Evolutionary conservation across 1,140 invertebrate species (phyloP).

Genomic region (Drosophila busckii): DNA sequence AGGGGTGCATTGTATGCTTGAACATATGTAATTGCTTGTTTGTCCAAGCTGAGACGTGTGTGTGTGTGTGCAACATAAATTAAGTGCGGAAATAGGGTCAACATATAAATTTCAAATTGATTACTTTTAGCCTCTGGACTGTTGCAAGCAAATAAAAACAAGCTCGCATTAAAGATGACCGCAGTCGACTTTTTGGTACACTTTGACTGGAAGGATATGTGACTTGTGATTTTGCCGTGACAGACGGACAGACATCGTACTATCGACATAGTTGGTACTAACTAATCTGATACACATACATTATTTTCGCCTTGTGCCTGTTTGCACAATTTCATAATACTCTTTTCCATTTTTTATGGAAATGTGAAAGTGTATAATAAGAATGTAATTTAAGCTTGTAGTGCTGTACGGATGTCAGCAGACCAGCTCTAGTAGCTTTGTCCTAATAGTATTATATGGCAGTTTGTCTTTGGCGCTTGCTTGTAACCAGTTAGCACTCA

Average conservation of each 20-base stretch:
- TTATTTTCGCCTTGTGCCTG: too few species aligned
- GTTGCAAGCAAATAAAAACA: constrained; percentile 22
- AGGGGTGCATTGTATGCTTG: too few species aligned
- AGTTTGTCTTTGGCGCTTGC: background rate
- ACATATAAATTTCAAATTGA: constrained; percentile 42
- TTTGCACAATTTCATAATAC: too few species aligned
- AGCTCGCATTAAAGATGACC: too few species aligned
- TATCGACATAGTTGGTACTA: too few species aligned
- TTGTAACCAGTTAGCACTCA: background rate
- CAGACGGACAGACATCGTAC: too few species aligned
- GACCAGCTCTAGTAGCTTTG: background rate
- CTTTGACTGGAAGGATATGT: too few species aligned
- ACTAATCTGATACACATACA: too few species aligned
- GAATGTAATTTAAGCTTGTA: background rate
- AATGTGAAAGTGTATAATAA: too few species aligned
- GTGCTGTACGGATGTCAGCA: background rate
- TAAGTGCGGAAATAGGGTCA: constrained; percentile 38
- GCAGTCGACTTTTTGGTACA: too few species aligned
- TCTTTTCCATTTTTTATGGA: too few species aligned
- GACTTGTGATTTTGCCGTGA: too few species aligned
- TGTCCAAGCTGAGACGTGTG: background rate
- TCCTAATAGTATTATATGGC: background rate
- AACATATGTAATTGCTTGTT: constrained; percentile 22
- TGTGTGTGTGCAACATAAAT: constrained; percentile 26
- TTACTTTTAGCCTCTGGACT: constrained; percentile 21